Base-by-base conservation (phyloP, 2,888 invertebrate genomes). In the Tuta absoluta region DNA sequence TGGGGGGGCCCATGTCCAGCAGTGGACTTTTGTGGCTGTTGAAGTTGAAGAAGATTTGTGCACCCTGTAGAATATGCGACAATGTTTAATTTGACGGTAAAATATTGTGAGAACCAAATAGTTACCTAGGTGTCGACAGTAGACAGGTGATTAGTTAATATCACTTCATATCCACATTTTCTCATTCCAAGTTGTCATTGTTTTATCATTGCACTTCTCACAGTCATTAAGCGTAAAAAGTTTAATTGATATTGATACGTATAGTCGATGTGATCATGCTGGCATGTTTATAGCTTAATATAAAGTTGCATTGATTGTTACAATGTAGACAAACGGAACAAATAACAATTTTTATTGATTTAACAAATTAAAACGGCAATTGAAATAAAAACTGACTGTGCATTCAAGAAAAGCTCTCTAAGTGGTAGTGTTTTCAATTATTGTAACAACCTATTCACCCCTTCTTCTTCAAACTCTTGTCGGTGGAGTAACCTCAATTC, bases 141-240 rank as follows among this genome's bases (percentile, higher is more conserved):
- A 45, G 48, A 64, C 45, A 37, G 38, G 59, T 59, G 64, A 62
- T 62, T 59, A 57, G 41, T 63, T 53, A 23, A 67, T 66, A 65
- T 65, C 59, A 64, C 38, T 37, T 59, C 48, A 49, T 56, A 58
- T 60, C 63, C 57, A 37, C 57, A n/a, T 37, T 37, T 56, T n/a
- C 28, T 19, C 23, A 10, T 51, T 11, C 11, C 17, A n/a, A 57
- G n/a, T 17, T 37, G 23, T 19, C 17, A n/a, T 57, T 57, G 17
- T 57, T 37, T 11, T 19, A 37, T 57, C 17, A 57, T 23, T 28
- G 49, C 21, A 45, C n/a, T 45, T 45, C 45, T 4, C 45, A 45
- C 45, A 17, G n/a, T n/a, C n/a, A 45, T 51, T 19, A 23, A 23
- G 23, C 11, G 23, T n/a, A 51, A 51, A 19, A 23, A 51, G 10